Conservation (phyloP, 2,888 invertebrate genomes). For the Hedya salicella region DNA sequence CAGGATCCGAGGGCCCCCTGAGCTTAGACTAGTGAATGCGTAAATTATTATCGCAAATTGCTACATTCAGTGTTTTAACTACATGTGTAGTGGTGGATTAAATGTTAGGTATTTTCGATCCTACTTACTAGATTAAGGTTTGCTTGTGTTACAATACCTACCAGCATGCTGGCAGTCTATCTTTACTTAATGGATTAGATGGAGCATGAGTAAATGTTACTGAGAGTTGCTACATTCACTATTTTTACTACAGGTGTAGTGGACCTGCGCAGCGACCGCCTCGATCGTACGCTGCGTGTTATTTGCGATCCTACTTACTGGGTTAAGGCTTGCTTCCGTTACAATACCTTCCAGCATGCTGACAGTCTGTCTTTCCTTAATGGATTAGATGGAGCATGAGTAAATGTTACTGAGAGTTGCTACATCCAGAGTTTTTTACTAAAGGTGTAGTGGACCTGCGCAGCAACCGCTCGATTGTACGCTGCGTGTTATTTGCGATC, state of each 20-base stretch:
- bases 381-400: constrained; percentile 2
- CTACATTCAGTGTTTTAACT: no score
- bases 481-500: constrained; percentile 35
- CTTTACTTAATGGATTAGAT: constrained; percentile 23
- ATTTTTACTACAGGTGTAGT: no score
- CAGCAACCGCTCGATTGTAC: constrained; percentile 19
- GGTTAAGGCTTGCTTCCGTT: constrained; percentile 36
- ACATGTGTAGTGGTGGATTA: constrained; percentile 34
- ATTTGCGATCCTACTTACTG: constrained; percentile 34
- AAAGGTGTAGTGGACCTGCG: constrained; percentile 22
- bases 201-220: no score
- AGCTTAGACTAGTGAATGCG: no score
- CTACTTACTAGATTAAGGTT: constrained; percentile 37
- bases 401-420: neutral
- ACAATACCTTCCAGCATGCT: constrained; percentile 13
- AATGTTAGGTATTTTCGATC: constrained; percentile 29
- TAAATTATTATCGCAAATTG: no score
- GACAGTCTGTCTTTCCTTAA: constrained; percentile 15
- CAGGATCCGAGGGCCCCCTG: no score
- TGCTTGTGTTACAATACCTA: constrained; percentile 25
- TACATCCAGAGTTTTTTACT: no score
- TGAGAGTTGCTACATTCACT: no score
- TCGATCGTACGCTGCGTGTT: constrained; percentile 35
- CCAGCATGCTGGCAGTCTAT: neutral
- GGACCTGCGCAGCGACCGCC: constrained; percentile 10